These are phyloP conservation scores for Drosophila greeni DNA, from an alignment of 2,888 invertebrate genomes.

Conservation along the genomic window DNA sequence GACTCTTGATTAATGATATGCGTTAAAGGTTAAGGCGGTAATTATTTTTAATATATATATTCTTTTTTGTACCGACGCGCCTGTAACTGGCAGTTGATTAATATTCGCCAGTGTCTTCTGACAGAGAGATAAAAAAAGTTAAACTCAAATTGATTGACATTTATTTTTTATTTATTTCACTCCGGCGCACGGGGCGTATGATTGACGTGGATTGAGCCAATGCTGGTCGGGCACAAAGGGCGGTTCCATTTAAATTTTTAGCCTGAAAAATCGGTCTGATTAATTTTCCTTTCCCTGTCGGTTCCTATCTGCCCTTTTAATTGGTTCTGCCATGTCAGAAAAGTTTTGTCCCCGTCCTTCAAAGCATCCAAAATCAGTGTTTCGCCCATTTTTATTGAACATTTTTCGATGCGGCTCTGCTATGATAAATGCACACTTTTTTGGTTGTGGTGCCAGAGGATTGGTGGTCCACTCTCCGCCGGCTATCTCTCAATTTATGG, in stretches of 20 bases:
- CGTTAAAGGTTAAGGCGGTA: conserved; percentile 51
- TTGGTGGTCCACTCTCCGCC: conserved; percentile 8
- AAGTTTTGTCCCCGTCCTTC: conserved; percentile 6
- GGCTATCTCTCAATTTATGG: conserved; percentile 20
- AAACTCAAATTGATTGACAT: conserved; percentile 42
- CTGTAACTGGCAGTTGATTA: conserved; percentile 68
- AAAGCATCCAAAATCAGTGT: not conserved
- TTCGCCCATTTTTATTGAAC: not conserved
- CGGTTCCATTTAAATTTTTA: conserved; percentile 25
- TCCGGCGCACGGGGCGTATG: conserved; percentile 49
- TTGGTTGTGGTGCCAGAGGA: not conserved
- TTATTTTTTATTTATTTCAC: conserved; percentile 24
- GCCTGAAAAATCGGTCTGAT: conserved; percentile 19
- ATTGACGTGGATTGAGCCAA: conserved; percentile 46
- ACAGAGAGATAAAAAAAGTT: conserved; percentile 14
- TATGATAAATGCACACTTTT: conserved; percentile 9
- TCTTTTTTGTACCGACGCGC: conserved; percentile 25
- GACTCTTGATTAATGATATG: conserved; percentile 58
- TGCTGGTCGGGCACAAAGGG: not conserved
- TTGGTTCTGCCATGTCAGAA: conserved; percentile 20
- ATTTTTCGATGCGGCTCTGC: not conserved
- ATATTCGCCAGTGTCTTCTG: conserved; percentile 47
- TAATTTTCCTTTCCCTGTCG: conserved; percentile 2
- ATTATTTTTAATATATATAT: conserved; percentile 66
- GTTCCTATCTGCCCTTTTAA: conserved; percentile 18